Evolutionary conservation across 2,113 vertebrate species (phyloP).

Genomic region (Eretmodus cyanostictus): DNA sequence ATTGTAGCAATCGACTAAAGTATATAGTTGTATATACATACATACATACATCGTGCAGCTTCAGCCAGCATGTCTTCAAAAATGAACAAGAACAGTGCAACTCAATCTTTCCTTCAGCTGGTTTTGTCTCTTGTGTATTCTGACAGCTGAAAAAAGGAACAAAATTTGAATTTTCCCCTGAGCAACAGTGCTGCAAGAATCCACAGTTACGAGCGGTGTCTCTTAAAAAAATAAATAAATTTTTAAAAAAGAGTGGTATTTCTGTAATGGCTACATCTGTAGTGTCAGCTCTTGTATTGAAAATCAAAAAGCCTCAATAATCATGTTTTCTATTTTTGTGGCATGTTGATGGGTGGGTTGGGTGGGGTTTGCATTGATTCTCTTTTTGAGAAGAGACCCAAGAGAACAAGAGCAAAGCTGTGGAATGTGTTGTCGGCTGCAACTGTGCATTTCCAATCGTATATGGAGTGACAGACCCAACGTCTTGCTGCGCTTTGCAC

Average conservation of each 20-base stretch:
- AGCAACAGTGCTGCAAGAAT: neutral
- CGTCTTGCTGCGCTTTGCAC: neutral
- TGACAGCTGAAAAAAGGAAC: slow-evolving; percentile 15
- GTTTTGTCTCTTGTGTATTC: slow-evolving; percentile 10
- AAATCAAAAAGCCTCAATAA: slow-evolving; percentile 35
- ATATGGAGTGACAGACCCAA: slow-evolving; percentile 5
- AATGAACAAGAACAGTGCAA: neutral
- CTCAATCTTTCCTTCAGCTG: neutral
- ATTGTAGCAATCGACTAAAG: neutral
- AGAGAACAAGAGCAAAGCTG: neutral
- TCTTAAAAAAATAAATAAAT: accelerated
- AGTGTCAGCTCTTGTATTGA: neutral
- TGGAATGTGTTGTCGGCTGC: neutral
- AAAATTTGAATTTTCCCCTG: slow-evolving; percentile 28
- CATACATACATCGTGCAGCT: neutral
- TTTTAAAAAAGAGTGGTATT: neutral
- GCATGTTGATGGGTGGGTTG: neutral
- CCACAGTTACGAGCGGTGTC: neutral
- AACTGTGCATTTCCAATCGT: slow-evolving; percentile 1
- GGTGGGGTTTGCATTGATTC: neutral
- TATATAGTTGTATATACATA: neutral
- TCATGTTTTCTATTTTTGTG: slow-evolving; percentile 19
- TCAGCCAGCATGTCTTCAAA: neutral
- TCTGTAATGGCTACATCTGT: slow-evolving; percentile 10
- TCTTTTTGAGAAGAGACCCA: neutral